Evolutionary conservation across 1,140 invertebrate genomes (phyloP).

Genomic region (Rhagoletis zephyria): DNA sequence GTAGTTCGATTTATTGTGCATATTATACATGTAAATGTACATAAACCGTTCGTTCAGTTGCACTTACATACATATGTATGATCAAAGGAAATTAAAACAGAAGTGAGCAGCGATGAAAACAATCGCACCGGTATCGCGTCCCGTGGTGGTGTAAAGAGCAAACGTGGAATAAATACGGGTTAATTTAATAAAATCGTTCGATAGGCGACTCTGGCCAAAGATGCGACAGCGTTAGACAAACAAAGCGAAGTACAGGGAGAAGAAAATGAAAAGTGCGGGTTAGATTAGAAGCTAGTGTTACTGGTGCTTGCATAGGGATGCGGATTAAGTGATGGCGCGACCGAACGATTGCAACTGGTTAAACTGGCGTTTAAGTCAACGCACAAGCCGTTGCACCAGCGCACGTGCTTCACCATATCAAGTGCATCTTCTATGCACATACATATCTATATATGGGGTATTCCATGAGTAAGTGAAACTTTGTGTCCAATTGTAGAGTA

Average conservation of each 20-base stretch:
- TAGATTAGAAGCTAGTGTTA: neutral
- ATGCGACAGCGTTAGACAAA: neutral
- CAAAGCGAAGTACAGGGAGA: neutral
- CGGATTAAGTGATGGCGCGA: neutral
- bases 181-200: constrained; percentile 39
- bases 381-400: neutral
- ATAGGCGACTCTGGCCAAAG: neutral
- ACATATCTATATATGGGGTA: neutral
- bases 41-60: too few relatives aligned
- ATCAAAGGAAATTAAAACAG: too few relatives aligned
- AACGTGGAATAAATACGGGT: constrained; percentile 27
- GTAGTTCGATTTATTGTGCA: too few relatives aligned
- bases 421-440: neutral
- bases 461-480: too few relatives aligned
- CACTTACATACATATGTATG: too few relatives aligned
- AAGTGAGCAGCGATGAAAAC: neutral
- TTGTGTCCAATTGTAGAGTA: too few relatives aligned
- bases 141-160: neutral
- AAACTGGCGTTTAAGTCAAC: constrained; percentile 3
- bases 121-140: neutral
- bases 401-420: constrained; percentile 27
- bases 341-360: constrained; percentile 30
- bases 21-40: too few relatives aligned
- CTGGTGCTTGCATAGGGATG: neutral
- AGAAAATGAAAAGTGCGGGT: neutral